Evolutionary conservation across 2,797 vertebrate genomes (phyloP), one percentile per base, ranked within the genome.

Genomic region (Pterois miles): DNA sequence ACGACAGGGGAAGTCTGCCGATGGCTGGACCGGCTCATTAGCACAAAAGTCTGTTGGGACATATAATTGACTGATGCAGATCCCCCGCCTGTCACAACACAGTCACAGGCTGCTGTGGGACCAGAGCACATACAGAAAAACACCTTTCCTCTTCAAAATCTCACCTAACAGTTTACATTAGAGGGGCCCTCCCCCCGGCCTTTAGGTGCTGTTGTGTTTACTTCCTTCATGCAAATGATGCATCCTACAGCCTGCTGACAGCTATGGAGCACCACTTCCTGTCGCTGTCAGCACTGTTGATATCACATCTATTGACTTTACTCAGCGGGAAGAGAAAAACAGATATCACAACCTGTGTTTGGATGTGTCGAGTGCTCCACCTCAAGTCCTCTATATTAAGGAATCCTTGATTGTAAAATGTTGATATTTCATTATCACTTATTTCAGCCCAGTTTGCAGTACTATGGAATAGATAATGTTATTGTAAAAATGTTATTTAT

Each of bases 1-100:
- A 96, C 96, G 96, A 98, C 97, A 98, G 98, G 97, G 97, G 97
- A 99, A 98, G 98, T 99, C 98, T 97, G 96, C 96, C 97, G 97
- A 98, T 98, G 97, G 97, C 97, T 96, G 96, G 94, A 96, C 96
- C 95, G 94, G 95, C 98, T 99, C 98, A 99, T 99, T 99, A 99
- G 97, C 98, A 99, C 97, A 98, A 97, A 97, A 96, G 96, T 97
- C 97, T 98, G 98, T 98, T 97, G 96, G 97, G 97, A 97, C 90
- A 96, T 97, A 98, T 99, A 99, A 99, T 99, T 98, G 97, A 99
- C 97, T 98, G 96, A 97, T 91, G 96, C 96, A 91, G 96, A 98
- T 93, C 92, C 87, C 92, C 88, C 73, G 82, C 88, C 92, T 94
- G 93, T 95, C 92, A 95, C 91, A 95, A 94, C 93, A 94, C 74